Percentiles rank a stretch among this genome's conserved stretches.
These are phyloP conservation scores for Piscicola geometra DNA, from an alignment of 2,888 invertebrate genomes.

Conservation along the genomic window DNA sequence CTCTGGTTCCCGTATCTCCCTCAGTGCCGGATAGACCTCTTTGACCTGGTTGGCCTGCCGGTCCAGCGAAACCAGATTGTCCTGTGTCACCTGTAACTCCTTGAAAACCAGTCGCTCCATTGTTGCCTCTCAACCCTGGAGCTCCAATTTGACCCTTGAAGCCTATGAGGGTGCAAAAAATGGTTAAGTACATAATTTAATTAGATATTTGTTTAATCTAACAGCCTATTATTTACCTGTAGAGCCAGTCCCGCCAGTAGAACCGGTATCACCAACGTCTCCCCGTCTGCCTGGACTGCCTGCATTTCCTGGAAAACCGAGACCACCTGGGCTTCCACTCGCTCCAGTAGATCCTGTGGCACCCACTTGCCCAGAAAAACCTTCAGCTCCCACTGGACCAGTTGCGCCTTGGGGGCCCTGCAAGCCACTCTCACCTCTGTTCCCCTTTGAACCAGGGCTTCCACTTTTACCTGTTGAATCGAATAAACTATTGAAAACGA, in stretches of 20 bases:
- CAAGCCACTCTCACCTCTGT: conserved; percentile 36
- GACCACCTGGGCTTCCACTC: conserved; percentile 38
- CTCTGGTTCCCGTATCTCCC: conserved; percentile 23
- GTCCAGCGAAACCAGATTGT: not conserved
- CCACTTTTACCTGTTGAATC: conserved; percentile 29
- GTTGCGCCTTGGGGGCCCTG: conserved; percentile 33
- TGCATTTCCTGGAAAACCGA: conserved; percentile 35
- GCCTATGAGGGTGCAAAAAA: too few species aligned
- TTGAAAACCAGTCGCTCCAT: conserved; percentile 27
- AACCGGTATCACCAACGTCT: conserved; percentile 30
- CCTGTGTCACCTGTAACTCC: not conserved
- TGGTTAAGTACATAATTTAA: too few species aligned
- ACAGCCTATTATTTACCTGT: conserved; percentile 9
- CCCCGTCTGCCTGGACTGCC: conserved; percentile 34
- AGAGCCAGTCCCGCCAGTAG: conserved; percentile 28
- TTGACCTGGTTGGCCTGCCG: not conserved
- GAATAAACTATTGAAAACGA: too few species aligned
- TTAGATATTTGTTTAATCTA: too few species aligned
- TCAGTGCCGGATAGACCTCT: not conserved
- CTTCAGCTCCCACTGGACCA: conserved; percentile 30
- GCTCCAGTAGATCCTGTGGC: conserved; percentile 35
- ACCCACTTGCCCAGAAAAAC: conserved; percentile 36
- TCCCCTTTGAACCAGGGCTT: conserved; percentile 38
- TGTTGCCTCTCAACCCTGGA: conserved; percentile 27
- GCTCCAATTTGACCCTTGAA: conserved; percentile 25